Evolutionary conservation across 2,888 invertebrate species (phyloP).

Genomic region (Sturmia bella): DNA sequence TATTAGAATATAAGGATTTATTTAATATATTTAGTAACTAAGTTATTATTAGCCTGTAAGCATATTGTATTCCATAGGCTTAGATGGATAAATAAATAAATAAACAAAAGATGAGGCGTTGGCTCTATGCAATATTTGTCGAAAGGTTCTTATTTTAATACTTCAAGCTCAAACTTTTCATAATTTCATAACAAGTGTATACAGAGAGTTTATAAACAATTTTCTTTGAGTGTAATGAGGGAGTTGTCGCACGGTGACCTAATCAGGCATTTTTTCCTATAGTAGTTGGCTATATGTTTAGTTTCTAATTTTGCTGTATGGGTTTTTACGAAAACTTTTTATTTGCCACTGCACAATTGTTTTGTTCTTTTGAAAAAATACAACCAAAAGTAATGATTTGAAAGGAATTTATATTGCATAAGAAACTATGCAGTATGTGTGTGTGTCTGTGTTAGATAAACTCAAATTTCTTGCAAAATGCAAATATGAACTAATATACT

Average conservation of each 20-base stretch:
- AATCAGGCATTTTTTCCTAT: slow-evolving; percentile 19
- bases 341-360: neutral
- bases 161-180: too few species aligned
- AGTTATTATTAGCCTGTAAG: too few species aligned
- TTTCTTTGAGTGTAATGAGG: slow-evolving; percentile 21
- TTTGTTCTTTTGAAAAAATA: neutral
- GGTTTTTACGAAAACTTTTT: neutral
- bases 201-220: neutral
- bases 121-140: too few species aligned
- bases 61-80: too few species aligned
- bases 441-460: too few species aligned
- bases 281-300: neutral
- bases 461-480: too few species aligned
- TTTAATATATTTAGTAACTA: too few species aligned
- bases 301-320: neutral
- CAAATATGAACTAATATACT: neutral
- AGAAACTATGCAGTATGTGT: neutral
- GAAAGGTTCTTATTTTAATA: too few species aligned
- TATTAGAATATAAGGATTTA: too few species aligned
- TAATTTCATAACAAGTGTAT: neutral
- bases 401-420: neutral
- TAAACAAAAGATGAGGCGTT: too few species aligned
- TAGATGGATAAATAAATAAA: too few species aligned
- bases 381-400: neutral
- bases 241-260: slow-evolving; percentile 10